Conservation (phyloP, 2,797 vertebrate species). For the Picus viridis region DNA sequence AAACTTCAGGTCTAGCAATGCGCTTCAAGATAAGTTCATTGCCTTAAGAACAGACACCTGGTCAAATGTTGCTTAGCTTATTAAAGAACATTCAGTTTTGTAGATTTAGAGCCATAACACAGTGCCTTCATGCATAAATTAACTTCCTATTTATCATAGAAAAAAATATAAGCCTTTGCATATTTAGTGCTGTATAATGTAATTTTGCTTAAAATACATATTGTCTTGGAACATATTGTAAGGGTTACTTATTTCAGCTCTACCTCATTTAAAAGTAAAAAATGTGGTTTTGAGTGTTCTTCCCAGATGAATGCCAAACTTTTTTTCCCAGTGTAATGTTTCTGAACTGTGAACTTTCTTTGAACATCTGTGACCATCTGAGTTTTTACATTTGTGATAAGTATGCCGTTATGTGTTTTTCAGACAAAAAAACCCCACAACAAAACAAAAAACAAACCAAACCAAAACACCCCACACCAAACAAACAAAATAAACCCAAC, state of each 20-base stretch:
- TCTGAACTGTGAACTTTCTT: background rate
- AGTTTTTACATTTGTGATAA: constrained; percentile 1
- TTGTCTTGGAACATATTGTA: background rate
- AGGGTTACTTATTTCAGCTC: background rate
- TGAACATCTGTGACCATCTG: background rate
- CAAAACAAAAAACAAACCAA: no score
- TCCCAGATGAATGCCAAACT: background rate
- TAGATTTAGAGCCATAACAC: background rate
- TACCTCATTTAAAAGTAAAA: background rate
- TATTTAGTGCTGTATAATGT: background rate
- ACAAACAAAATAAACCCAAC: no score
- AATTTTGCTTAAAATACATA: background rate
- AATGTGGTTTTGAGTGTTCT: background rate
- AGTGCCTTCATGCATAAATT: constrained; percentile 39
- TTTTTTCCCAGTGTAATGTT: background rate
- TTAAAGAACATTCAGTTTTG: constrained; percentile 39
- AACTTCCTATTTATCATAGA: constrained; percentile 9
- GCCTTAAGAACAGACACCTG: constrained; percentile 20
- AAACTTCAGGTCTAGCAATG: constrained; percentile 15
- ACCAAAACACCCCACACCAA: no score
- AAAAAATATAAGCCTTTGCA: background rate
- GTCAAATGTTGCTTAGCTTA: constrained; percentile 39
- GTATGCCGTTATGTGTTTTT: background rate
- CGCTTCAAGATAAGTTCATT: background rate
- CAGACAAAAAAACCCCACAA: background rate